Evolutionary conservation across 1,140 invertebrate species (phyloP).

Genomic region (Reticulitermes speratus): DNA sequence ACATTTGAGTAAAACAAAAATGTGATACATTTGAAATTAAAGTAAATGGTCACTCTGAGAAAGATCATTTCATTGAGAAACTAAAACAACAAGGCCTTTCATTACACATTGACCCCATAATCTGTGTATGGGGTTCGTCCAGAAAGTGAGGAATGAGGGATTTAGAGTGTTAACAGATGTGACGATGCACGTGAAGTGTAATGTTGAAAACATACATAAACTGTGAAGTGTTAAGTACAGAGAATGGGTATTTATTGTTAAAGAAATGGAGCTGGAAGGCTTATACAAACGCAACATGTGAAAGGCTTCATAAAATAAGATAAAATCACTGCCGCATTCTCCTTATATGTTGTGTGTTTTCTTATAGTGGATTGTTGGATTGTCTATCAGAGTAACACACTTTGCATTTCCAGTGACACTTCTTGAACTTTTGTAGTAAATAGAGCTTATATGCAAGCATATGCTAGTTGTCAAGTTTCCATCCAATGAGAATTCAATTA

Average conservation of each 20-base stretch:
- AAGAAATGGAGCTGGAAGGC: background rate
- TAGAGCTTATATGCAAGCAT: background rate
- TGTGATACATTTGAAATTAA: constrained; percentile 19
- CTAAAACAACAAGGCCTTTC: constrained; percentile 15
- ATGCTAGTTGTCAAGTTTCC: background rate
- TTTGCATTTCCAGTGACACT: background rate
- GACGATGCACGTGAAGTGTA: constrained; percentile 6
- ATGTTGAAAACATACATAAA: background rate
- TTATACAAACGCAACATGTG: background rate
- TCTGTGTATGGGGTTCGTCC: background rate
- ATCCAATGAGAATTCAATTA: background rate
- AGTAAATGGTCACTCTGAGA: constrained; percentile 16
- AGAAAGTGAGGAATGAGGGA: constrained; percentile 9
- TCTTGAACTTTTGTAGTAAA: background rate
- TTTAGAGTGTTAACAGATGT: constrained; percentile 5
- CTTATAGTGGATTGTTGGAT: constrained; percentile 21
- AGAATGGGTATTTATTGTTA: background rate
- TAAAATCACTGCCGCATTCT: constrained; percentile 22
- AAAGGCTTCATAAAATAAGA: constrained; percentile 17
- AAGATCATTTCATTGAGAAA: constrained; percentile 3
- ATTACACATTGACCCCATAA: background rate
- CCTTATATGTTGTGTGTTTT: constrained; percentile 7
- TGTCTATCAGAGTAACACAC: background rate
- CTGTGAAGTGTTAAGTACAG: background rate
- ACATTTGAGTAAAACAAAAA: constrained; percentile 21